Conservation (phyloP, 2,113 vertebrate genomes). For the Sceloporus tristichus region DNA sequence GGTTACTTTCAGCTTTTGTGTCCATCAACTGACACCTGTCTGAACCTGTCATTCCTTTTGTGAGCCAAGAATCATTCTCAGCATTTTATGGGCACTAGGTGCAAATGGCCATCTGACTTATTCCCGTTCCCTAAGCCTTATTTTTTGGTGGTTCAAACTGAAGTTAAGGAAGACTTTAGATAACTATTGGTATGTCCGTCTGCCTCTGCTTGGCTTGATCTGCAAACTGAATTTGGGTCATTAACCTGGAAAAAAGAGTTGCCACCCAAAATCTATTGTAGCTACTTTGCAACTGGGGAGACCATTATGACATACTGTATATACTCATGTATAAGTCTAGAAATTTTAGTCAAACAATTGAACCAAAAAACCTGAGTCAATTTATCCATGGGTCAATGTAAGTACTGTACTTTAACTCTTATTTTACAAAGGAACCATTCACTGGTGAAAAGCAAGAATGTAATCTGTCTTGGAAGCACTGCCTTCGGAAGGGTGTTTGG, state of each 20-base stretch:
- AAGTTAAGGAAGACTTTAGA: not conserved
- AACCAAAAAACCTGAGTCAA: too few relatives aligned
- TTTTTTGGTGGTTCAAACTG: constrained; percentile 50
- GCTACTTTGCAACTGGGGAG: too few relatives aligned
- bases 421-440: too few relatives aligned
- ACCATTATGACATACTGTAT: too few relatives aligned
- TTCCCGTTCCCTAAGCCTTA: not conserved
- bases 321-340: too few relatives aligned
- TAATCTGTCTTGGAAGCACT: too few relatives aligned
- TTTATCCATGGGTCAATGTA: too few relatives aligned
- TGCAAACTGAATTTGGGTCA: constrained; percentile 46
- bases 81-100: constrained; percentile 16
- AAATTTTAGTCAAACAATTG: too few relatives aligned
- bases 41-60: constrained; percentile 13
- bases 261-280: too few relatives aligned
- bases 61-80: constrained; percentile 25
- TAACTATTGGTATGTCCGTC: constrained; percentile 1
- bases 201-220: not conserved
- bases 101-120: not conserved
- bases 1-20: constrained; percentile 10
- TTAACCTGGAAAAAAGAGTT: constrained; percentile 40
- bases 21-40: constrained; percentile 43
- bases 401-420: too few relatives aligned
- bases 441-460: too few relatives aligned
- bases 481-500: too few relatives aligned